A percentile compares a stretch with the other conserved stretches of the same genome.
Evolutionary conservation across 1,140 invertebrate species (phyloP).

Genomic region (Doryteuthis pealeii): DNA sequence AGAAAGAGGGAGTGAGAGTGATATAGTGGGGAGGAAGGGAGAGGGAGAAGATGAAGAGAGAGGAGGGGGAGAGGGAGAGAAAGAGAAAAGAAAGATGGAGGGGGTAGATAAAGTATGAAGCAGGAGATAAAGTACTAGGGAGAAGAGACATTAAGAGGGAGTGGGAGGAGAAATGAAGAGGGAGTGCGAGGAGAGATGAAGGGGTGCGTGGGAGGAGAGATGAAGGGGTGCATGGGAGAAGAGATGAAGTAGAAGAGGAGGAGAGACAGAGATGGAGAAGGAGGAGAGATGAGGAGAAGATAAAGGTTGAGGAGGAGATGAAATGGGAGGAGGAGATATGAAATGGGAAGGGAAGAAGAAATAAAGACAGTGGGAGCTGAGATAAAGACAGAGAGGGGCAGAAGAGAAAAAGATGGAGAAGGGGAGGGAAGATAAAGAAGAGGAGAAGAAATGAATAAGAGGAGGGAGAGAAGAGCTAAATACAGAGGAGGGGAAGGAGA

Average conservation of each 20-base stretch:
- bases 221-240: neutral
- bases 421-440: too few relatives aligned
- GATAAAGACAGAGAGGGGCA: too few relatives aligned
- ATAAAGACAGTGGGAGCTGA: too few relatives aligned
- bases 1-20: neutral
- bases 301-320: neutral
- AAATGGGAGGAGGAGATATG: neutral
- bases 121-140: neutral
- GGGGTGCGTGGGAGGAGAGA: neutral
- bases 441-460: too few relatives aligned
- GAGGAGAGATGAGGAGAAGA: neutral
- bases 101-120: neutral
- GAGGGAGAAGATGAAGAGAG: neutral
- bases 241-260: neutral
- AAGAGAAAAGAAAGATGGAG: neutral
- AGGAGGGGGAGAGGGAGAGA: neutral
- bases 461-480: too few relatives aligned
- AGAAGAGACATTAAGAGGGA: neutral
- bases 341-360: too few relatives aligned
- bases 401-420: too few relatives aligned
- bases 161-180: neutral
- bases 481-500: too few relatives aligned
- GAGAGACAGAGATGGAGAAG: neutral
- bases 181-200: neutral
- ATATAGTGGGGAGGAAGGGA: neutral